Evolutionary conservation across 2,888 invertebrate species (phyloP).

Genomic region (Nineta flava): DNA sequence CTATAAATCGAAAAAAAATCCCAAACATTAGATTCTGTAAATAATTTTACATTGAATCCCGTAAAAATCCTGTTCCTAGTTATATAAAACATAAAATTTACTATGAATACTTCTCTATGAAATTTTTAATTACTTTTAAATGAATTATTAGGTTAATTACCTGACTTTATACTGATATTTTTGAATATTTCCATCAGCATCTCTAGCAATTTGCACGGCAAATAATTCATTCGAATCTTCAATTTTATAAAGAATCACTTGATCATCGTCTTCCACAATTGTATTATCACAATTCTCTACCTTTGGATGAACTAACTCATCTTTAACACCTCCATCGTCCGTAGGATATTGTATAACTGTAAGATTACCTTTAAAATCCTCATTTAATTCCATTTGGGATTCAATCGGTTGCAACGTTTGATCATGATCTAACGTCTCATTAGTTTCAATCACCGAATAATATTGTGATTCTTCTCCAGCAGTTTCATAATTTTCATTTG

Average conservation of each 20-base stretch:
- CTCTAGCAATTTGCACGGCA: slow-evolving; percentile 23
- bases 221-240: slow-evolving; percentile 25
- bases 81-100: too few species aligned
- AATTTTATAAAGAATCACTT: slow-evolving; percentile 22
- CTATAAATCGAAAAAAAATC: too few species aligned
- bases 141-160: slow-evolving; percentile 14
- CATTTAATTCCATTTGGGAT: neutral
- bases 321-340: slow-evolving; percentile 11
- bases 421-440: slow-evolving; percentile 6
- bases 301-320: slow-evolving; percentile 8
- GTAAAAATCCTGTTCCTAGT: too few species aligned
- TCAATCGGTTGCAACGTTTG: neutral
- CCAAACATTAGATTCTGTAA: too few species aligned
- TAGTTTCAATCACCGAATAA: slow-evolving; percentile 22
- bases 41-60: too few species aligned
- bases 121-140: too few species aligned
- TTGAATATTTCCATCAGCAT: slow-evolving; percentile 25
- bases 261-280: slow-evolving; percentile 12
- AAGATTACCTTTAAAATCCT: neutral
- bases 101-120: too few species aligned
- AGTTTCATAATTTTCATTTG: slow-evolving; percentile 21
- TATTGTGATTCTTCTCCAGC: slow-evolving; percentile 22
- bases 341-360: neutral
- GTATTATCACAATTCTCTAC: slow-evolving; percentile 12
- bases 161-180: slow-evolving; percentile 26